Evolutionary conservation across 2,113 vertebrate species (phyloP).

Genomic region (Aegithalos caudatus): DNA sequence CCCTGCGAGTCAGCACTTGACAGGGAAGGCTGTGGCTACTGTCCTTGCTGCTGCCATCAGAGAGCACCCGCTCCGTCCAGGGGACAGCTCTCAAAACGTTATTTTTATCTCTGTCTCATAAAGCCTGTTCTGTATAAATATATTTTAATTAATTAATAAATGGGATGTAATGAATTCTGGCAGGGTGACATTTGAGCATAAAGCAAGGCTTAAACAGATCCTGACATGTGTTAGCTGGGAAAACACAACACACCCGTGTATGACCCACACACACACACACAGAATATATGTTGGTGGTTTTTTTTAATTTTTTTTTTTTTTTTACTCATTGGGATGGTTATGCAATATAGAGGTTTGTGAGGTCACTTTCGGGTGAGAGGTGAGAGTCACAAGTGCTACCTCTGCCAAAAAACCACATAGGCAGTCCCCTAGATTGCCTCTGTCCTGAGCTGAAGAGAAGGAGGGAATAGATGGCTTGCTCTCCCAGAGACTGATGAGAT

Average conservation of each 20-base stretch:
- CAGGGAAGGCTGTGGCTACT: conserved; percentile 7
- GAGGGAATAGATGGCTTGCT: not conserved
- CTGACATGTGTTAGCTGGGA: conserved; percentile 71
- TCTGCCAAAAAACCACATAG: not conserved
- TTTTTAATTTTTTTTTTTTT: not conserved
- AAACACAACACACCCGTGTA: not conserved
- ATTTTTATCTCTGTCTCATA: conserved; percentile 73
- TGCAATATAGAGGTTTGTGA: not conserved
- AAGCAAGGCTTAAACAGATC: conserved; percentile 71
- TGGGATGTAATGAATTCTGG: conserved; percentile 78
- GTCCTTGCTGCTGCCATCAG: conserved; percentile 37
- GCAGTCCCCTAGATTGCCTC: not conserved
- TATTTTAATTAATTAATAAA: conserved; percentile 83
- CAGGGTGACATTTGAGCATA: conserved; percentile 81
- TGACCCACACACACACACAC: not conserved
- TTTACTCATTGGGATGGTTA: not conserved
- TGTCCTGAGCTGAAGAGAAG: not conserved
- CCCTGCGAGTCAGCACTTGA: conserved; percentile 5
- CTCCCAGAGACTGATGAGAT: not conserved
- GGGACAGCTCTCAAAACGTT: conserved; percentile 72
- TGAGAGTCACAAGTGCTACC: not conserved
- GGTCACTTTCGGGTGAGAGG: not conserved
- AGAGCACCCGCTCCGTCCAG: conserved; percentile 33
- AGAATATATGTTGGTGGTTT: too few relatives aligned
- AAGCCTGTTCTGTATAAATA: conserved; percentile 76